A percentile compares a stretch with the other conserved stretches of the same genome.
Evolutionary conservation across 2,888 invertebrate species (phyloP).

Genomic region (Plagodis pulveraria): DNA sequence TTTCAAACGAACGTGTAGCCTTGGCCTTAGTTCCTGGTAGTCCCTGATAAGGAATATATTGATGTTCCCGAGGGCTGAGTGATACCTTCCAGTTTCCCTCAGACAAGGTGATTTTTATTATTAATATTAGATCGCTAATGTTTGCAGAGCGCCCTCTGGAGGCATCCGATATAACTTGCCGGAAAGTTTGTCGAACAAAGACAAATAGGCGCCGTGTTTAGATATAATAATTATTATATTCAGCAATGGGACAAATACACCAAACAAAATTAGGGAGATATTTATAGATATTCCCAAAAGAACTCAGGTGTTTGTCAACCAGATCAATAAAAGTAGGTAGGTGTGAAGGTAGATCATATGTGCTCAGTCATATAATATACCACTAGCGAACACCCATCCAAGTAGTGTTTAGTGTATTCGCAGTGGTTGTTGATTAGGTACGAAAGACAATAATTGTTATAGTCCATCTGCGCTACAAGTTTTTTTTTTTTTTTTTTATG

Average conservation of each 20-base stretch:
- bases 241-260: neutral
- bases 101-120: constrained; percentile 51
- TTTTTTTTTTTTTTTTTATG: too few relatives aligned
- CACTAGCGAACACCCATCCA: too few relatives aligned
- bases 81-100: constrained; percentile 43
- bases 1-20: constrained; percentile 15
- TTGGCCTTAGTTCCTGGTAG: constrained; percentile 32
- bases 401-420: too few relatives aligned
- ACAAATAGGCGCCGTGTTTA: constrained; percentile 17
- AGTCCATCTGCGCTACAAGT: too few relatives aligned
- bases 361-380: too few relatives aligned
- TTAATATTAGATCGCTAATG: constrained; percentile 36
- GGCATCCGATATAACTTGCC: constrained; percentile 14
- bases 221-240: constrained; percentile 25
- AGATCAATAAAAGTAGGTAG: too few relatives aligned
- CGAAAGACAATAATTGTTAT: too few relatives aligned
- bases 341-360: too few relatives aligned
- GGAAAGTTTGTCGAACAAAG: constrained; percentile 13
- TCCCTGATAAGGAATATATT: constrained; percentile 54
- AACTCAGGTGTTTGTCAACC: neutral
- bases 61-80: constrained; percentile 53
- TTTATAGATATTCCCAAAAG: neutral
- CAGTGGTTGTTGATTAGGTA: too few relatives aligned
- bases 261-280: neutral
- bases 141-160: constrained; percentile 19